Evolutionary conservation across 2,797 vertebrate genomes (phyloP), one percentile per base, ranked within the genome.

Genomic region (Danio kyathit): DNA sequence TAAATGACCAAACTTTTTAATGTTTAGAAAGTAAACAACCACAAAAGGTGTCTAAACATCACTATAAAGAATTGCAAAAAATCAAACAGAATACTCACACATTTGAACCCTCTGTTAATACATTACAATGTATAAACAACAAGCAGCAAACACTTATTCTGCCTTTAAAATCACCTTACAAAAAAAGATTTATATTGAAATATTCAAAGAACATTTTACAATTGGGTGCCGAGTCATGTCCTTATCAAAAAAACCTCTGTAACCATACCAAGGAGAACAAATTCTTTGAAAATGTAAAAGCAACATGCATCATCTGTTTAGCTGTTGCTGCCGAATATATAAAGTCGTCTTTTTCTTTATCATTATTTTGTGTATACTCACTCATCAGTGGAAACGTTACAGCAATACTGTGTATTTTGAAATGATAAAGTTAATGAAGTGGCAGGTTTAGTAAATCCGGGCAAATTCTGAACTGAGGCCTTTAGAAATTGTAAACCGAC

Each of bases 51-150:
- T 76, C 64, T 61, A 43, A 82, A 61, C 19, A 48, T 74, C 57
- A 59, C 64, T 54, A n/a, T 72, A 41, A 80, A 81, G 17, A 64
- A 65, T 29, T 73, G 44, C 64, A 29, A 46, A 73, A 65, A 60
- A 67, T 5, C 6, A 6, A 72, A 72, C 67, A 61, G 41, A 69
- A 60, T 44, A 64, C 29, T 72, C 16, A 52, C 57, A 74, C 54
- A 83, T 52, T 59, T 73, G 16, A 48, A 75, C 51, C 54, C 61
- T 65, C 65, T 48, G 57, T 49, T 79, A 72, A 67, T 86, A 81
- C 82, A 87, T 63, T 79, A 76, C 79, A 87, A 83, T 79, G 76
- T 85, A 87, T 59, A 86, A 85, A 88, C 71, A 84, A 85, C 77
- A 86, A 79, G 76, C 78, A 75, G 86, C 75, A 87, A 88, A 88